Evolutionary conservation across 1,140 invertebrate species (phyloP).

Genomic region (Conus betulinus): DNA sequence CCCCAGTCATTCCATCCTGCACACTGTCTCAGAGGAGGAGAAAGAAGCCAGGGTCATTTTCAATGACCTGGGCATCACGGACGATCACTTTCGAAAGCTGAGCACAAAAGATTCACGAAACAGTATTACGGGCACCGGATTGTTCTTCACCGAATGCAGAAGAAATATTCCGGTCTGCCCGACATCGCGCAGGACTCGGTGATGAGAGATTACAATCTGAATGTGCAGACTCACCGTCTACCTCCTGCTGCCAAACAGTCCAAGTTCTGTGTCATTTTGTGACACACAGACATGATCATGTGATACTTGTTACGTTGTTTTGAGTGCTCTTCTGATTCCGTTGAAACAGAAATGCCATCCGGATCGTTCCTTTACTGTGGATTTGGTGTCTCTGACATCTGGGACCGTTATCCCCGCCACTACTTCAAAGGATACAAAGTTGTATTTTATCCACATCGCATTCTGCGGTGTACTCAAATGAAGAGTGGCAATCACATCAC

Average conservation of each 20-base stretch:
- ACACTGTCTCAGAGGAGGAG: slow-evolving; percentile 71
- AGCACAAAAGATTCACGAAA: slow-evolving; percentile 76
- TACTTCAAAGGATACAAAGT: too few species aligned
- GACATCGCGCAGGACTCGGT: slow-evolving; percentile 40
- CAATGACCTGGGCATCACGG: slow-evolving; percentile 78
- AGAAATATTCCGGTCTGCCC: slow-evolving; percentile 60
- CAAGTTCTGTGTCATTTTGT: slow-evolving; percentile 44
- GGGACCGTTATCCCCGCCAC: too few species aligned
- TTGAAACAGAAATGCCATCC: too few species aligned
- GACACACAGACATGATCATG: background rate
- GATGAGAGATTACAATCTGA: slow-evolving; percentile 19
- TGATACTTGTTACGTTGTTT: background rate
- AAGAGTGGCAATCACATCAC: too few species aligned
- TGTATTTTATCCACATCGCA: too few species aligned
- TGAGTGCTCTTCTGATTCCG: background rate
- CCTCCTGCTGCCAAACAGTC: slow-evolving; percentile 31
- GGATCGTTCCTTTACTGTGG: too few species aligned
- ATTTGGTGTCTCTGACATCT: too few species aligned
- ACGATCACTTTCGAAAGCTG: slow-evolving; percentile 76
- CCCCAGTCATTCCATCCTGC: slow-evolving; percentile 46
- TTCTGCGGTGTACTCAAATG: too few species aligned
- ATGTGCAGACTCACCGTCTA: slow-evolving; percentile 22
- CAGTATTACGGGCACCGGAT: slow-evolving; percentile 80
- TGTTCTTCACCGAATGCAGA: slow-evolving; percentile 78
- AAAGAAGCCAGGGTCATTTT: slow-evolving; percentile 74